Conservation (phyloP, 2,797 vertebrate species). For the Melanotaenia maccullochi region DNA sequence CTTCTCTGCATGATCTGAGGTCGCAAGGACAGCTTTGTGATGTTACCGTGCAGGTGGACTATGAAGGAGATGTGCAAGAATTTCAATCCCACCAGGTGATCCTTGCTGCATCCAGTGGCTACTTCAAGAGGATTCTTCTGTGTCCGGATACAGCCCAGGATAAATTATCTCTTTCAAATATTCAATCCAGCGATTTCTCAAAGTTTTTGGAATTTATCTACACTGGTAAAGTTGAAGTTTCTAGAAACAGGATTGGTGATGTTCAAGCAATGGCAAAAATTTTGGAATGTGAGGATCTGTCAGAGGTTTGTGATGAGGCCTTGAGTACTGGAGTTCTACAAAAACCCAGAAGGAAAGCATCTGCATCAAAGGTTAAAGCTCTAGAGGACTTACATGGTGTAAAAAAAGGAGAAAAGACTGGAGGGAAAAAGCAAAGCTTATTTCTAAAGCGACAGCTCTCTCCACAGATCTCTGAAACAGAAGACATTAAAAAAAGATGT, state of each 20-base stretch:
- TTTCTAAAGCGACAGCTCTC: slow-evolving; percentile 42
- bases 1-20: slow-evolving; percentile 90
- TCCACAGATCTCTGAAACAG: slow-evolving; percentile 59
- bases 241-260: slow-evolving; percentile 83
- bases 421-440: slow-evolving; percentile 30
- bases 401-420: slow-evolving; percentile 5
- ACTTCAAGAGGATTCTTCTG: slow-evolving; percentile 91
- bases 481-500: slow-evolving; percentile 26
- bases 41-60: slow-evolving; percentile 90
- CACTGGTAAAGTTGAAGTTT: slow-evolving; percentile 88
- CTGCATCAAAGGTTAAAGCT: slow-evolving; percentile 1
- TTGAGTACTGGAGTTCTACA: slow-evolving; percentile 38
- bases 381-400: neutral
- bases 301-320: slow-evolving; percentile 84
- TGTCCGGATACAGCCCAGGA: slow-evolving; percentile 77
- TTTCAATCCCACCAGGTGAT: slow-evolving; percentile 93
- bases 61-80: slow-evolving; percentile 86
- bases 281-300: slow-evolving; percentile 89
- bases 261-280: slow-evolving; percentile 87
- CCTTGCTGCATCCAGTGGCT: slow-evolving; percentile 93
- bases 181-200: slow-evolving; percentile 85
- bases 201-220: slow-evolving; percentile 95
- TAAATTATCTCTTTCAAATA: slow-evolving; percentile 84
- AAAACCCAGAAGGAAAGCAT: slow-evolving; percentile 9
- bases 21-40: slow-evolving; percentile 90